A percentile compares a stretch with the other conserved stretches of the same genome.
These are phyloP conservation scores for Steromphala cineraria DNA, from an alignment of 2,888 invertebrate species.

Conservation along the genomic window DNA sequence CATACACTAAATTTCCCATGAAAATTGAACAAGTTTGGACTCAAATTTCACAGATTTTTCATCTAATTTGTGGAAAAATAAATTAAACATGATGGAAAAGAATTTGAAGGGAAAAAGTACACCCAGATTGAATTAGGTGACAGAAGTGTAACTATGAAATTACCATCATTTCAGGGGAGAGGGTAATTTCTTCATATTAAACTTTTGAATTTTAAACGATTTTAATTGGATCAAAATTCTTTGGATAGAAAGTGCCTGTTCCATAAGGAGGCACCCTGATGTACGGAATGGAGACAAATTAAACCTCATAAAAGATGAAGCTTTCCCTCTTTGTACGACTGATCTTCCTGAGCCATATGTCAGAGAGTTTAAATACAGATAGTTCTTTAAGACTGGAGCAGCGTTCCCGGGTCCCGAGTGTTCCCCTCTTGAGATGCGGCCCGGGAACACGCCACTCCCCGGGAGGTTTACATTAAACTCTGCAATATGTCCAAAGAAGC, in stretches of 20 bases:
- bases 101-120: neutral
- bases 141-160: conserved; percentile 7
- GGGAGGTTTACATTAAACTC: no score
- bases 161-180: neutral
- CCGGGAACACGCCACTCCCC: no score
- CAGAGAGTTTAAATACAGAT: neutral
- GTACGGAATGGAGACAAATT: neutral
- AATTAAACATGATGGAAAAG: neutral
- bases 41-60: conserved; percentile 2
- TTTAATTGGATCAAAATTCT: neutral
- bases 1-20: neutral
- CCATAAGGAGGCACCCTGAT: neutral
- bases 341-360: neutral
- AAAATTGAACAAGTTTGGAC: conserved; percentile 7
- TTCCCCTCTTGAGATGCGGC: no score
- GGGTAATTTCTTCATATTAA: neutral
- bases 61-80: conserved; percentile 6
- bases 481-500: no score
- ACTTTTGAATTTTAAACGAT: neutral
- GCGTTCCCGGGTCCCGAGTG: no score
- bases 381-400: no score
- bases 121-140: neutral
- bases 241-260: neutral
- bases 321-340: neutral
- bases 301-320: neutral